These are phyloP conservation scores for Pachyseris speciosa DNA, from an alignment of 64 coral and sea anemone species.

Conservation along the genomic window DNA sequence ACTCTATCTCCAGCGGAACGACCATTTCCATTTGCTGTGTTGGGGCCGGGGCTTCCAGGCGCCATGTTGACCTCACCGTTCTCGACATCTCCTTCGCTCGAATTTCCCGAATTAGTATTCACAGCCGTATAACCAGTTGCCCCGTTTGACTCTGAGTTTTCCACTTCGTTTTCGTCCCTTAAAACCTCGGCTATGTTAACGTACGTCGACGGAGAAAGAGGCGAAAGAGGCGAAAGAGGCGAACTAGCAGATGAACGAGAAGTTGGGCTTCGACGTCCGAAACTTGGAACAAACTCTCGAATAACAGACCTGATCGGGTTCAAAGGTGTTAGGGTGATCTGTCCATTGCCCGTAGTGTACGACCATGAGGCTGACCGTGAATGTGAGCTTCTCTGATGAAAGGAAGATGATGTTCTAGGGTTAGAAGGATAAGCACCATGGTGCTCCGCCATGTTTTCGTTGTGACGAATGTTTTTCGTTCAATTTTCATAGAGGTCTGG, in stretches of 20 bases:
- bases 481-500: neutral
- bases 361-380: conserved; percentile 96
- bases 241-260: conserved; percentile 77
- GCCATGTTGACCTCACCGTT: conserved; percentile 39
- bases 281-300: conserved; percentile 96
- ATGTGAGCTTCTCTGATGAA: conserved; percentile 89
- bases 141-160: conserved; percentile 70
- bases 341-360: conserved; percentile 95
- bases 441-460: conserved; percentile 17
- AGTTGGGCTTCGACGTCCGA: conserved; percentile 60
- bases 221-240: conserved; percentile 84
- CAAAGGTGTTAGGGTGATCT: conserved; percentile 86
- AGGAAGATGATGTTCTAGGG: conserved; percentile 20
- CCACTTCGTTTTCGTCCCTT: conserved; percentile 57
- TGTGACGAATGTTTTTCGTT: neutral
- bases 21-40: conserved; percentile 52
- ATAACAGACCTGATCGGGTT: conserved; percentile 95
- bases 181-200: conserved; percentile 88
- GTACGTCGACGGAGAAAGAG: conserved; percentile 87
- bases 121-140: conserved; percentile 18
- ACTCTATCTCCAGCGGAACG: conserved; percentile 84
- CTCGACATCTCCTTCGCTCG: conserved; percentile 60
- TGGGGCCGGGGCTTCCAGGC: conserved; percentile 14
- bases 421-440: neutral
- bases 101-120: conserved; percentile 85